A percentile compares a stretch with the other conserved stretches of the same genome.
Conservation (phyloP, 2,888 invertebrate genomes). For the Patella ulyssiponensis region DNA sequence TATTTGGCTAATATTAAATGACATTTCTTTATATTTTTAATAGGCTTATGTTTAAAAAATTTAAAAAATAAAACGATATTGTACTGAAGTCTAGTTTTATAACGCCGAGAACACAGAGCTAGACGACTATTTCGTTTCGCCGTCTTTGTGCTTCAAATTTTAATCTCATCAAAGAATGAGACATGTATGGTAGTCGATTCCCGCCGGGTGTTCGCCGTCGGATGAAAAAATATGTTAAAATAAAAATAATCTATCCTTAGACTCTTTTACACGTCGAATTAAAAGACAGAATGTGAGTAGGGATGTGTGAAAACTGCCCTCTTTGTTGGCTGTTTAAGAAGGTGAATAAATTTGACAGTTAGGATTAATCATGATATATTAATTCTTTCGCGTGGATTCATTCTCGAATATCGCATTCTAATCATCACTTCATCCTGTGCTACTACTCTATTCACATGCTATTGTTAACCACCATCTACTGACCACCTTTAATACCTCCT, state of each 20-base stretch:
- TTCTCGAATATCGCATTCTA: neutral
- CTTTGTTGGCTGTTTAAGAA: neutral
- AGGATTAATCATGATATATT: neutral
- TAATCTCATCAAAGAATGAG: neutral
- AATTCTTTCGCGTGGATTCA: neutral
- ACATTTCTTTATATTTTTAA: too few relatives aligned
- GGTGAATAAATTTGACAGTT: constrained; percentile 5
- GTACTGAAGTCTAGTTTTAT: too few relatives aligned
- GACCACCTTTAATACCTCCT: neutral
- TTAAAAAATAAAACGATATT: too few relatives aligned
- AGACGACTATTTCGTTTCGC: too few relatives aligned
- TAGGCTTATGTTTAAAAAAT: too few relatives aligned
- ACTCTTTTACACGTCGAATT: too few relatives aligned
- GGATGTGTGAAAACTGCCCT: too few relatives aligned
- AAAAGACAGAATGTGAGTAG: too few relatives aligned
- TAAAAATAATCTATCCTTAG: neutral
- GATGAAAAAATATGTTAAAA: neutral
- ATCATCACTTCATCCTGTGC: neutral
- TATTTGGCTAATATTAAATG: too few relatives aligned
- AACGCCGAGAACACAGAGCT: too few relatives aligned
- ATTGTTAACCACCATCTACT: neutral
- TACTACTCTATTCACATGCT: neutral
- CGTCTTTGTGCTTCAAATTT: too few relatives aligned
- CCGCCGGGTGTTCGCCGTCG: neutral
- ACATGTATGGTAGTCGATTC: neutral